Base-by-base conservation (phyloP, 2,888 invertebrate genomes). In the Micoletzkya japonica region DNA sequence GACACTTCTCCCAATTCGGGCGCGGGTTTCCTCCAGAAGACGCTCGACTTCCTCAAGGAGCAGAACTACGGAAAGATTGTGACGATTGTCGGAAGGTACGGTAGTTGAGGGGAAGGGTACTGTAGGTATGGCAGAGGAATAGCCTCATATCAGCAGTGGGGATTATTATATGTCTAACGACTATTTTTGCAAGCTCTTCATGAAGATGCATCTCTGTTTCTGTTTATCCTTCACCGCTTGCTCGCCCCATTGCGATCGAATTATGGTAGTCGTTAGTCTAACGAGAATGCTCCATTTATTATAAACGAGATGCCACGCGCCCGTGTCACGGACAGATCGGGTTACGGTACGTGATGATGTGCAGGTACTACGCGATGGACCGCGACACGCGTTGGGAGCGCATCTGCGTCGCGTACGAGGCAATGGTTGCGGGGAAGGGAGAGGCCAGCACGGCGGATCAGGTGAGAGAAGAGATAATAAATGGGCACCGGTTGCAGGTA, bases 331-430 rank as follows among this genome's bases (percentile, higher is more conserved):
- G 14, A 49, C 24, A n/a, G 6, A 4, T 49, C 24, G 24, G n/a
- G 17, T 20, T 49, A 4, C 4, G 20, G 20, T 2, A 24, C 20
- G n/a, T 28, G 26, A 2, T 54, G 17, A 2, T 54, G 20, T 50
- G 28, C 82, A 86, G 79, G 6, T 87, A 88, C 76, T 87, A 87
- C 76, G 87, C 88, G 32, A 87, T 87, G 87, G 87, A 87, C 76
- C 81, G 88, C 17, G 84, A 84, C 73, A 84, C 77, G 73, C 76
- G 85, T 66, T 85, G 85, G 85, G 85, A 85, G 70, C 73, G 85
- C 14, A 84, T 82, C 64, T 78, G 81, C 44, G 81, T 80, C 4
- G 88, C 88, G 6, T 88, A 86, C 73, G 87, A 88, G 57, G 87
- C 85, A 2, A 73, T 88, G 73, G 83, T 87, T 24, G 86, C 82